Evolutionary conservation across 92 coral and sea anemone genomes (phyloP).

Genomic region (Palythoa grandiflora): DNA sequence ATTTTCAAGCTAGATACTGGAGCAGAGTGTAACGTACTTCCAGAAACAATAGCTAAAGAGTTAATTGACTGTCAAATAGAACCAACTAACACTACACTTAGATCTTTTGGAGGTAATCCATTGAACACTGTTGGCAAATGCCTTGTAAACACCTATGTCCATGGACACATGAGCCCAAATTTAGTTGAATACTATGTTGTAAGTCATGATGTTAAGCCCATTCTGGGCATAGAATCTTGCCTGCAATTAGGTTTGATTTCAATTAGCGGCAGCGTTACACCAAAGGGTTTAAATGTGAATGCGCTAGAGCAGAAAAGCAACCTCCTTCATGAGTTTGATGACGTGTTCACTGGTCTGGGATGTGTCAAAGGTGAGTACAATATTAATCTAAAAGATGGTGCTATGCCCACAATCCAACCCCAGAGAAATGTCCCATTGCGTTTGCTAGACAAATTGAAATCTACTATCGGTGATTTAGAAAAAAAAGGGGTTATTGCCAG

Average conservation of each 20-base stretch:
- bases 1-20: background rate
- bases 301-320: conserved; percentile 22
- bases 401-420: conserved; percentile 60
- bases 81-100: too few species aligned
- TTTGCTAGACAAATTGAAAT: conserved; percentile 50
- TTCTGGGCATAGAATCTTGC: conserved; percentile 59
- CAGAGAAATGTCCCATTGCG: conserved; percentile 55
- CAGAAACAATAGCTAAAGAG: too few species aligned
- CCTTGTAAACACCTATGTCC: conserved; percentile 15
- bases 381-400: conserved; percentile 38
- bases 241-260: conserved; percentile 44
- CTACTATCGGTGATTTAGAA: conserved; percentile 35
- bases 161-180: conserved; percentile 22
- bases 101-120: background rate
- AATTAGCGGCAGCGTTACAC: conserved; percentile 23
- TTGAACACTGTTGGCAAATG: conserved; percentile 13
- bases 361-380: conserved; percentile 55
- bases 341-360: conserved; percentile 52
- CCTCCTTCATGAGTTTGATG: conserved; percentile 46
- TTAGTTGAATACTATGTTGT: conserved; percentile 58
- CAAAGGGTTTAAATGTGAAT: conserved; percentile 28
- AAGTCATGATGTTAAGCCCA: conserved; percentile 56
- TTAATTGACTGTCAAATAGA: too few species aligned
- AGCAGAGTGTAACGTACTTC: background rate
- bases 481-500: conserved; percentile 27